phyloP scores from a whole-genome alignment of 2,797 vertebrate genomes.

The Sebastes variabilis region DNA sequence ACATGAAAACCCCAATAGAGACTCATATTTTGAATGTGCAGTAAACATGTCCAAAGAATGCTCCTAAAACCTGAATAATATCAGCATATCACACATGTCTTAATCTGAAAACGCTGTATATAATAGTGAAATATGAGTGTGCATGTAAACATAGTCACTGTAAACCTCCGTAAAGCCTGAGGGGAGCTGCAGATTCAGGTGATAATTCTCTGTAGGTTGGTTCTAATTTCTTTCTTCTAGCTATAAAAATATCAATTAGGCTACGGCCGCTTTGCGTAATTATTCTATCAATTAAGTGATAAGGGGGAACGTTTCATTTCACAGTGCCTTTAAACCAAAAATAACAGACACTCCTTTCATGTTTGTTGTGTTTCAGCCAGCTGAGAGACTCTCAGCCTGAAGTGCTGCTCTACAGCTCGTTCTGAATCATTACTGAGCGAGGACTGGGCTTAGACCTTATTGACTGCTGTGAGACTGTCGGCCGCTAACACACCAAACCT shows the following conservation, averaged over 20 bases:
- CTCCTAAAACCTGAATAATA: too few species aligned
- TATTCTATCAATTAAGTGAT: background rate
- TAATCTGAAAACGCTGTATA: too few species aligned
- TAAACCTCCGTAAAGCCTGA: too few species aligned
- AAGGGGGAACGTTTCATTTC: background rate
- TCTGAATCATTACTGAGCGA: constrained; percentile 14
- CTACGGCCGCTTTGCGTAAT: background rate
- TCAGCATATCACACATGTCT: too few species aligned
- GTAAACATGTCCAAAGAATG: too few species aligned
- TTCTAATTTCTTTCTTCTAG: background rate
- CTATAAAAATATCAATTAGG: background rate
- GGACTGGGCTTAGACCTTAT: background rate
- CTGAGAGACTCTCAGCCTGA: constrained; percentile 21
- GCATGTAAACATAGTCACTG: too few species aligned
- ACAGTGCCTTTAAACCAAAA: background rate
- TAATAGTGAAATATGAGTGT: too few species aligned
- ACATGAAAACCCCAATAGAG: too few species aligned
- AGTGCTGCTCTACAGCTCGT: constrained; percentile 4
- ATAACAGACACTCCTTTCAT: background rate
- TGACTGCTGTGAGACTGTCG: constrained; percentile 25
- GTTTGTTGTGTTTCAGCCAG: background rate
- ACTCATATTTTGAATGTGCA: too few species aligned
- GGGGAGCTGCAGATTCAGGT: too few species aligned
- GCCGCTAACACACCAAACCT: constrained; percentile 36
- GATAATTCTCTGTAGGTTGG: background rate